Evolutionary conservation across 53 echinoderm and acorn worm genomes (phyloP).

Genomic region (Paelopatides confundens): DNA sequence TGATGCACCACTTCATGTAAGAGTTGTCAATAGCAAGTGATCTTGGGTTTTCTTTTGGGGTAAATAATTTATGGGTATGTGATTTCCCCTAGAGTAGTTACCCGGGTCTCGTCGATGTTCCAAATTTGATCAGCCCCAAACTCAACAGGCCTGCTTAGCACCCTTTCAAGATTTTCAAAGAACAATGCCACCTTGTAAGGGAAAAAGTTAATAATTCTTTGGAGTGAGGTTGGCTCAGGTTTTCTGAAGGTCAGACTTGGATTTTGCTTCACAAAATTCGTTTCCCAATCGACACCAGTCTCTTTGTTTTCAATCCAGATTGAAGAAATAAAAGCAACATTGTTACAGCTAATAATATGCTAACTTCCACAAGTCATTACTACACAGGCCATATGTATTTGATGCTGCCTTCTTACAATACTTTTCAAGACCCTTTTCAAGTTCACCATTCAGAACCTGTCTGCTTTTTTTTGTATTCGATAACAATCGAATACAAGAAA

Average conservation of each 20-base stretch:
- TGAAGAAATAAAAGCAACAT: too few species aligned
- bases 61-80: too few species aligned
- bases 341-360: too few species aligned
- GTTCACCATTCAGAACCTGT: too few species aligned
- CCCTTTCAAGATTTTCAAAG: constrained; percentile 21
- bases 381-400: background rate
- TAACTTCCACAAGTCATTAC: too few species aligned
- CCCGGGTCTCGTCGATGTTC: constrained; percentile 39
- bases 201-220: constrained; percentile 25
- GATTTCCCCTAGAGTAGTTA: too few species aligned
- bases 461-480: too few species aligned
- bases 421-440: too few species aligned
- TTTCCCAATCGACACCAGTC: constrained; percentile 31
- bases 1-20: too few species aligned
- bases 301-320: background rate
- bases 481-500: too few species aligned
- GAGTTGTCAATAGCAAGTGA: too few species aligned
- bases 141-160: background rate
- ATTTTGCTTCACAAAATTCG: background rate
- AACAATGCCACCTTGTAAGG: constrained; percentile 20
- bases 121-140: constrained; percentile 44
- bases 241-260: constrained; percentile 8
- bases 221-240: constrained; percentile 32
- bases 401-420: background rate
- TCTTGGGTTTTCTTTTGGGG: too few species aligned